Evolutionary conservation across 2,888 invertebrate species (phyloP), one percentile per base, ranked within the genome.

Genomic region (Trimorus sp.): DNA sequence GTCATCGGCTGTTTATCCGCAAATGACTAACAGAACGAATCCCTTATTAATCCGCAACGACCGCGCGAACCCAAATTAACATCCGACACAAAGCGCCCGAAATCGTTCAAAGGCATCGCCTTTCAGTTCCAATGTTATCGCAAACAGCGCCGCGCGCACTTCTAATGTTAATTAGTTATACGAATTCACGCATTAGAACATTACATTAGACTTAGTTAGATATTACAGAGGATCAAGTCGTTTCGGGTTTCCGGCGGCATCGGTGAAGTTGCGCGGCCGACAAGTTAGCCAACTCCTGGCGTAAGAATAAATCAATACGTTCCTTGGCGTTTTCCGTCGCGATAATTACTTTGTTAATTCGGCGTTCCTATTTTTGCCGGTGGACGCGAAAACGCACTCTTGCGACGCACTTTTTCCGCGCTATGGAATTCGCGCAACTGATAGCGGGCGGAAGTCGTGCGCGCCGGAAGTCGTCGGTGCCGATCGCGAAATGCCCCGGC

Each of bases 181-280:
- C 54, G 59, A 70, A 78, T 78, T 78, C 14, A 51, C 60, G 78
- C 70, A 65, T 71, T 71, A 58, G 53, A 71, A 59, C 70, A 59
- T 78, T 78, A 65, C 65, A 71, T 78, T 66, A 58, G 53, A 78
- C 60, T 71, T 73, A 78, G 77, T 78, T 78, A 65, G 78, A 59
- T 58, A 66, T 71, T 70, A 71, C 60, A 60, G 51, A 71, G 66
- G 70, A 78, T 71, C 63, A 71, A 62, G 70, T 70, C 78, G 66
- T 59, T 78, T 65, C 45, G 37, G 59, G 69, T 69, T 69, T 62
- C 68, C 53, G 45, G 60, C 63, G 56, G 62, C 62, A 63, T 15
- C 54, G 59, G 12, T 16, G 49, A 76, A 69, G 76, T 76, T 78
- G 36, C 59, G 45, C 58, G 62, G 16, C 12, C 65, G n/a, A 9